Percentiles rank a stretch among this genome's conserved stretches.
These are phyloP conservation scores for Caenorhabditis sp. DNA, from an alignment of 2,888 invertebrate species.

Conservation along the genomic window DNA sequence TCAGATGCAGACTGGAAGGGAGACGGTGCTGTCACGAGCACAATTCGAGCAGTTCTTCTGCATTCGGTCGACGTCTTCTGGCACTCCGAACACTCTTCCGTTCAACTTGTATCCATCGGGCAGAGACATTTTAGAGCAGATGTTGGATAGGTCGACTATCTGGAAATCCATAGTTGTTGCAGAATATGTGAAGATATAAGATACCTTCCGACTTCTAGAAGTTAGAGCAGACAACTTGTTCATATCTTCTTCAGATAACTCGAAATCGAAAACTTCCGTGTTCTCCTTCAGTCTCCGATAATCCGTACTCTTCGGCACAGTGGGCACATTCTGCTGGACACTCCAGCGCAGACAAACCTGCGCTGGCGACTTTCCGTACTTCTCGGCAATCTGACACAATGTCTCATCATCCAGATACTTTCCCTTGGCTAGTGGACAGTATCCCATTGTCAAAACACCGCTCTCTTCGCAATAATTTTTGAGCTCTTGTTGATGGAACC, in stretches of 20 bases:
- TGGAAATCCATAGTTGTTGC: conserved; percentile 46
- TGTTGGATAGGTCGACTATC: conserved; percentile 78
- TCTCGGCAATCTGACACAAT: conserved; percentile 80
- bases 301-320: conserved; percentile 84
- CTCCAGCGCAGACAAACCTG: conserved; percentile 84
- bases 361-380: conserved; percentile 81
- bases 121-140: conserved; percentile 81
- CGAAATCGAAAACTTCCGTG: conserved; percentile 82
- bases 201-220: conserved; percentile 68
- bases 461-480: conserved; percentile 82
- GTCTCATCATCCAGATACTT: conserved; percentile 80
- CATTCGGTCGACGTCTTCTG: conserved; percentile 28
- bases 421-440: conserved; percentile 84
- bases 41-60: conserved; percentile 44
- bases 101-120: conserved; percentile 81
- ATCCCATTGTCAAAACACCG: conserved; percentile 82
- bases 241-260: conserved; percentile 72
- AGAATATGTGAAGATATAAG: background rate
- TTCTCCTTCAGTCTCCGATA: conserved; percentile 83
- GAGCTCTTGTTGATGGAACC: conserved; percentile 82
- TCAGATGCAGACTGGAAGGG: conserved; percentile 42
- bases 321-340: conserved; percentile 83
- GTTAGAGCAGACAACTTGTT: conserved; percentile 71
- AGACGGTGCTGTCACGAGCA: conserved; percentile 35
- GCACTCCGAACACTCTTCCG: conserved; percentile 69